Conservation (phyloP, 1,140 invertebrate genomes). For the Onthophagus taurus region DNA sequence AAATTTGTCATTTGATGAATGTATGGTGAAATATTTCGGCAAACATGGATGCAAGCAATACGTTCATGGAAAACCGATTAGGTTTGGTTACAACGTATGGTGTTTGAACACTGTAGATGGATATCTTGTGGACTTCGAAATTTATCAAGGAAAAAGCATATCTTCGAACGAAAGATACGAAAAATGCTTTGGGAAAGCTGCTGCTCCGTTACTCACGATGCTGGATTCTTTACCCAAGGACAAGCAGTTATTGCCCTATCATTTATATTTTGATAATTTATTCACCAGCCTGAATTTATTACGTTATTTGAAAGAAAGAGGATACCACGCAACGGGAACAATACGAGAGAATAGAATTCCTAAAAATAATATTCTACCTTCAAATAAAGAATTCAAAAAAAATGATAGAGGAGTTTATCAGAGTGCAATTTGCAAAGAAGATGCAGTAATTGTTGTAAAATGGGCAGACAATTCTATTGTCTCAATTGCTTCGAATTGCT, state of each 20-base stretch:
- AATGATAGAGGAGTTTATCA: constrained; percentile 3
- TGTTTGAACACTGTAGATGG: constrained; percentile 11
- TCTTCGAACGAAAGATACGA: constrained; percentile 12
- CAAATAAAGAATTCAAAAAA: constrained; percentile 8
- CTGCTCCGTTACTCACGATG: constrained; percentile 22
- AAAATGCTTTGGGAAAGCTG: constrained; percentile 22
- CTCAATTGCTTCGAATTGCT: constrained; percentile 25
- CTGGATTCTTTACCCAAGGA: too few relatives aligned
- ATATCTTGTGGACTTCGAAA: constrained; percentile 12
- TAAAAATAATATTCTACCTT: constrained; percentile 1
- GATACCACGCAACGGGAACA: constrained; percentile 6
- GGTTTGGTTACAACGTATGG: constrained; percentile 17
- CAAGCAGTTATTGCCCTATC: neutral
- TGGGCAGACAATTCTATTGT: constrained; percentile 31
- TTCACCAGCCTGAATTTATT: constrained; percentile 9
- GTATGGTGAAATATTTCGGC: constrained; percentile 17
- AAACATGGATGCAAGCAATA: constrained; percentile 16
- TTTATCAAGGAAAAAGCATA: constrained; percentile 8
- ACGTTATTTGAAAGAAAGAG: constrained; percentile 6
- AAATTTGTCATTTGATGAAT: constrained; percentile 15
- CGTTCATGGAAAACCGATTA: constrained; percentile 11
- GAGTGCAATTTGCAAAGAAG: neutral
- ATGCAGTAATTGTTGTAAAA: constrained; percentile 7
- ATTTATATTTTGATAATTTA: constrained; percentile 12
- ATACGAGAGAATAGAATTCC: constrained; percentile 14